Conservation (phyloP, 2,797 vertebrate species). For the Cryptoblepharus egeriae region DNA sequence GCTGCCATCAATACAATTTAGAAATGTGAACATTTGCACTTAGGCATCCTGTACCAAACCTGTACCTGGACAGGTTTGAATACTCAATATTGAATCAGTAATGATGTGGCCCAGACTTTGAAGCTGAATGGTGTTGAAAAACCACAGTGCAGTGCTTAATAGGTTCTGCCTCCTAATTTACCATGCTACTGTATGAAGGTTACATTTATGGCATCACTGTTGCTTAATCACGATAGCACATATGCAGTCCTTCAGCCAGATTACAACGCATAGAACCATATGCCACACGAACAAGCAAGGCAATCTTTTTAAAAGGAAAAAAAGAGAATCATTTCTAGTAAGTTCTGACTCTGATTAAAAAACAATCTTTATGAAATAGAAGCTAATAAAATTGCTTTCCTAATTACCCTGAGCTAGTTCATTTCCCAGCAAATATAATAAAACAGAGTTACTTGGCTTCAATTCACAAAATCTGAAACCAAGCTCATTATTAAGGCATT, state of each 20-base stretch:
- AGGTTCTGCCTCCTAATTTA: slow-evolving; percentile 68
- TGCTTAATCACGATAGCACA: slow-evolving; percentile 65
- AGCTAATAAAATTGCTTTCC: slow-evolving; percentile 86
- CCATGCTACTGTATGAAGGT: slow-evolving; percentile 51
- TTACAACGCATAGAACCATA: slow-evolving; percentile 68
- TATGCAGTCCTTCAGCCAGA: slow-evolving; percentile 53
- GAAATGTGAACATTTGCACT: not conserved
- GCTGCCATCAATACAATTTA: no score
- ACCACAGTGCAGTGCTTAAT: slow-evolving; percentile 63
- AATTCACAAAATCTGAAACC: slow-evolving; percentile 85
- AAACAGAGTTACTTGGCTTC: slow-evolving; percentile 84
- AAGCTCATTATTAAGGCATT: slow-evolving; percentile 85
- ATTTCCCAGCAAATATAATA: slow-evolving; percentile 87
- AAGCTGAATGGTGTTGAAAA: slow-evolving; percentile 56
- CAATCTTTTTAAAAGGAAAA: slow-evolving; percentile 52
- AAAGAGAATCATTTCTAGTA: slow-evolving; percentile 81
- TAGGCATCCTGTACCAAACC: not conserved
- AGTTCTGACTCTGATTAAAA: slow-evolving; percentile 87
- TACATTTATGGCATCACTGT: slow-evolving; percentile 63
- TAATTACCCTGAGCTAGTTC: slow-evolving; percentile 86
- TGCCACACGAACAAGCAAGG: slow-evolving; percentile 60
- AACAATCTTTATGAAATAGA: slow-evolving; percentile 87
- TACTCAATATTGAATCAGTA: not conserved
- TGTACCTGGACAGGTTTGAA: not conserved
- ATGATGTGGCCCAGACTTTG: not conserved